Evolutionary conservation across 35 echinoderm and acorn worm species (phyloP).

Genomic region (Strongylocentrotus purpuratus): DNA sequence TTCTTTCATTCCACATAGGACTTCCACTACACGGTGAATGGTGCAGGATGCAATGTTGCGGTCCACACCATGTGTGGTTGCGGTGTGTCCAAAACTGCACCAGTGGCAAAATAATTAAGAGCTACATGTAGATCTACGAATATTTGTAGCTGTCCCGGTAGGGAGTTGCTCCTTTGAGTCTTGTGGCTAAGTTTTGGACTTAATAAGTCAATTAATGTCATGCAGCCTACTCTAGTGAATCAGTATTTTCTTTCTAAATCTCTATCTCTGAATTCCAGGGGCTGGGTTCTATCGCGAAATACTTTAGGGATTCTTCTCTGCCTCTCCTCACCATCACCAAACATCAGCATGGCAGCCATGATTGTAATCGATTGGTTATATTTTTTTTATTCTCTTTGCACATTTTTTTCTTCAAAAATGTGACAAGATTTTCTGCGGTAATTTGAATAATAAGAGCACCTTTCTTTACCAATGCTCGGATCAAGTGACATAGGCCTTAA

Average conservation of each 20-base stretch:
- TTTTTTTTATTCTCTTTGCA: too few species aligned
- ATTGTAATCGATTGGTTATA: not conserved
- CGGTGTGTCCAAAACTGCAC: too few species aligned
- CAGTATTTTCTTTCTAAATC: not conserved
- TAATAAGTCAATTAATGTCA: not conserved
- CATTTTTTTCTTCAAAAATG: too few species aligned
- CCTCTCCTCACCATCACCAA: not conserved
- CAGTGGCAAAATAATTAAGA: not conserved
- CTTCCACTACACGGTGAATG: too few species aligned
- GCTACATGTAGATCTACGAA: too few species aligned
- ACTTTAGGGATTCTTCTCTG: not conserved
- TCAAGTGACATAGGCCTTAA: too few species aligned
- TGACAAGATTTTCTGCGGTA: too few species aligned
- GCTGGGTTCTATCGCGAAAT: not conserved
- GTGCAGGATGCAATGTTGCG: too few species aligned
- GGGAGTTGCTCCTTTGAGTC: not conserved
- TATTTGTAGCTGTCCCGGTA: not conserved
- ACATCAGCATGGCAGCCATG: not conserved
- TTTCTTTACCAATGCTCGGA: too few species aligned
- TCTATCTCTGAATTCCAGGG: not conserved
- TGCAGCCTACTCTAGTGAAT: not conserved
- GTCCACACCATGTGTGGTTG: too few species aligned
- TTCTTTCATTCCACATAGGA: too few species aligned
- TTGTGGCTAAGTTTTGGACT: not conserved
- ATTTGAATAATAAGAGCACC: too few species aligned